These are phyloP conservation scores for Drosophila dunni DNA, from an alignment of 1,140 invertebrate genomes.

Conservation along the genomic window DNA sequence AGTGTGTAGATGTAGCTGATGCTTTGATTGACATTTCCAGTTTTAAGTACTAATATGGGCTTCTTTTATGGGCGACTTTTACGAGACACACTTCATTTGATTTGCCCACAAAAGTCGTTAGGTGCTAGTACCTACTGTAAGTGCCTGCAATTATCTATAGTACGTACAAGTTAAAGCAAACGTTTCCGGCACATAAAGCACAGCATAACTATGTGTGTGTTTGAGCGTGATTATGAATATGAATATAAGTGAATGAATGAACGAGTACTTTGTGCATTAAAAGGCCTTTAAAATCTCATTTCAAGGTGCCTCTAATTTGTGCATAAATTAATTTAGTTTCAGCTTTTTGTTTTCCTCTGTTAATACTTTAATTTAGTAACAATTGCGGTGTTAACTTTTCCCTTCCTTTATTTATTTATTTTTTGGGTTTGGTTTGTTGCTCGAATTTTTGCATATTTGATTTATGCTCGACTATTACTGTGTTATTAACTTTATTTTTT, in stretches of 20 bases:
- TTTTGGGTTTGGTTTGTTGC: not conserved
- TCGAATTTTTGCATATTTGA: conserved; percentile 22
- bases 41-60: conserved; percentile 17
- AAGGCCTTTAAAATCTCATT: conserved; percentile 33
- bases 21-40: conserved; percentile 22
- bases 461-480: conserved; percentile 27
- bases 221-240: not conserved
- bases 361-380: conserved; percentile 24
- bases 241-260: conserved; percentile 16
- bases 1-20: not conserved
- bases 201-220: conserved; percentile 26
- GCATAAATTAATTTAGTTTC: conserved; percentile 16
- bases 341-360: not conserved
- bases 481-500: not conserved
- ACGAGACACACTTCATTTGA: not conserved
- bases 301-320: conserved; percentile 18
- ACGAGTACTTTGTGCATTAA: conserved; percentile 18
- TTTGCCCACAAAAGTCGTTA: conserved; percentile 13
- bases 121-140: conserved; percentile 14
- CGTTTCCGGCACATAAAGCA: conserved; percentile 70
- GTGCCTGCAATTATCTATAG: conserved; percentile 51
- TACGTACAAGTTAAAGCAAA: conserved; percentile 46
- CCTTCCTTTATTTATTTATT: conserved; percentile 22
- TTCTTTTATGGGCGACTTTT: conserved; percentile 10
- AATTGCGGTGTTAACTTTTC: conserved; percentile 13